These are phyloP conservation scores for Sarcophaga bullata DNA, from an alignment of 1,140 invertebrate species.

Conservation along the genomic window DNA sequence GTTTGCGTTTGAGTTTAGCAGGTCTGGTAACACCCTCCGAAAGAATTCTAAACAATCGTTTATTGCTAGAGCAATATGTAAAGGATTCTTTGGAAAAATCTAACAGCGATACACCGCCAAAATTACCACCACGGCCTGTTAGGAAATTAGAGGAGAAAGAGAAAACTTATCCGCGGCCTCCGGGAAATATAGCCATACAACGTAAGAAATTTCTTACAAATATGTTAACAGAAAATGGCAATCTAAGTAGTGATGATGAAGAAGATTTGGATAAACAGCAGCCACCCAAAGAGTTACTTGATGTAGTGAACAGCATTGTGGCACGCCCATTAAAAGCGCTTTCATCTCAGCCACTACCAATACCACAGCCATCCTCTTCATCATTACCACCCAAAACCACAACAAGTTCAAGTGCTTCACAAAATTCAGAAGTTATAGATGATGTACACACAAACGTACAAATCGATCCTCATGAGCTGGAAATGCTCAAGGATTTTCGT, in stretches of 20 bases:
- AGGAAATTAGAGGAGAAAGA: neutral
- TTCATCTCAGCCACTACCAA: neutral
- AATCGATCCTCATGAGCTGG: constrained; percentile 42
- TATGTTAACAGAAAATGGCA: constrained; percentile 33
- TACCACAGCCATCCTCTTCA: neutral
- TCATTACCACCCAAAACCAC: neutral
- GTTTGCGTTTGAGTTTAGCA: constrained; percentile 51
- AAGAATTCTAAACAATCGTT: neutral
- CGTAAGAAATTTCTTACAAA: constrained; percentile 44
- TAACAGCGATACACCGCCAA: neutral
- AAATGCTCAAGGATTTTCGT: constrained; percentile 64
- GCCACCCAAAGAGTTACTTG: constrained; percentile 28
- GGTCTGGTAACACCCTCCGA: constrained; percentile 46
- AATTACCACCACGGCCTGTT: neutral
- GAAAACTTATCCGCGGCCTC: neutral
- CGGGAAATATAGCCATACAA: constrained; percentile 41
- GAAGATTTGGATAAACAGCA: constrained; percentile 17
- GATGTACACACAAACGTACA: constrained; percentile 2
- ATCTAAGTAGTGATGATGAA: constrained; percentile 16
- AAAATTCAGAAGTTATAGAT: neutral
- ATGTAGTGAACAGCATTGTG: constrained; percentile 28
- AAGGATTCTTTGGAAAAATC: constrained; percentile 31
- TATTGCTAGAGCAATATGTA: constrained; percentile 35
- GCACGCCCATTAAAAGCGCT: constrained; percentile 16
- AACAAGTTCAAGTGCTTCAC: neutral